A percentile compares a stretch with the other conserved stretches of the same genome.
Evolutionary conservation across 1,140 invertebrate genomes (phyloP).

Genomic region (Chironomus striatipennis): DNA sequence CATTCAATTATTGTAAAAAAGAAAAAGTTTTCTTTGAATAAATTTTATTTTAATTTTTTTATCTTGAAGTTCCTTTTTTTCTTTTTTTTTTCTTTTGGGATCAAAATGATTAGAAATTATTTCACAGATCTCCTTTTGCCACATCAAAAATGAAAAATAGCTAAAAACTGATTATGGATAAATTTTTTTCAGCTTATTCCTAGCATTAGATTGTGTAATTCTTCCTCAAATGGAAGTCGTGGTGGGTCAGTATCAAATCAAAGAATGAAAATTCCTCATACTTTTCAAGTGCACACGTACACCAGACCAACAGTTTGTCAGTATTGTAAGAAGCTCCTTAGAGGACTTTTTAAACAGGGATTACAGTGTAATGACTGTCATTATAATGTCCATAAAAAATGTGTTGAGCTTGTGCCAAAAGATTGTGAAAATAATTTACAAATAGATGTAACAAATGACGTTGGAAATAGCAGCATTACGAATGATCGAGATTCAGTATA

Average conservation of each 20-base stretch:
- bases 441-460: conserved; percentile 45
- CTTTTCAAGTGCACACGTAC: conserved; percentile 86
- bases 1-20: neutral
- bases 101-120: neutral
- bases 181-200: conserved; percentile 29
- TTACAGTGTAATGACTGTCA: conserved; percentile 97
- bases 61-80: neutral
- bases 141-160: too few relatives aligned
- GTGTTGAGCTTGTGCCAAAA: conserved; percentile 87
- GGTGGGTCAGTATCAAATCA: conserved; percentile 36
- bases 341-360: conserved; percentile 94
- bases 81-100: neutral
- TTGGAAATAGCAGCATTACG: conserved; percentile 52
- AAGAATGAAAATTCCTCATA: conserved; percentile 82
- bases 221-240: conserved; percentile 49
- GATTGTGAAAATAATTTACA: conserved; percentile 84
- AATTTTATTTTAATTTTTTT: neutral
- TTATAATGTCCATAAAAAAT: conserved; percentile 97
- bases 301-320: conserved; percentile 93
- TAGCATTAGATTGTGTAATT: conserved; percentile 43
- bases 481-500: conserved; percentile 53
- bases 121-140: neutral
- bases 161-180: too few relatives aligned
- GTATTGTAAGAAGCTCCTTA: conserved; percentile 88
- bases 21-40: neutral